A percentile compares a stretch with the other conserved stretches of the same genome.
Conservation (phyloP, 23 tunicate species). For the Aplidium turbinatum region DNA sequence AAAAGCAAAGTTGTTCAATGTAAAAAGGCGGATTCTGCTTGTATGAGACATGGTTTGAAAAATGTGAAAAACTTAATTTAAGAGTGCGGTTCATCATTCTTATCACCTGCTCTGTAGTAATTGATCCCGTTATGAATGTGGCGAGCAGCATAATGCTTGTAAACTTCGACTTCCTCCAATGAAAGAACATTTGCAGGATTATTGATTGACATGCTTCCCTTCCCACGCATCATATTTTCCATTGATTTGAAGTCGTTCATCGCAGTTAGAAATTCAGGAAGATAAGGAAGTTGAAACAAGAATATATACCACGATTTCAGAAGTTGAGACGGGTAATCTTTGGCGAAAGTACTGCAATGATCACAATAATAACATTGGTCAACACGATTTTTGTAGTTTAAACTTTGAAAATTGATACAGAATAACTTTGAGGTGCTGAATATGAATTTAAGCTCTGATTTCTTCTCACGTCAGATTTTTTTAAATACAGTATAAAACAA, state of each 20-base stretch:
- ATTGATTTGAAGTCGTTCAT: constrained; percentile 2
- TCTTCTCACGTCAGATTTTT: too few relatives aligned
- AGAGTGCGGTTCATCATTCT: too few relatives aligned
- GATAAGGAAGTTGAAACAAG: constrained; percentile 66
- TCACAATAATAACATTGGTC: too few relatives aligned
- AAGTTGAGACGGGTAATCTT: constrained; percentile 36
- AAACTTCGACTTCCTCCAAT: constrained; percentile 46
- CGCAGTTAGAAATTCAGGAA: constrained; percentile 49
- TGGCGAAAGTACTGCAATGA: background rate
- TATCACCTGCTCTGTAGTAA: constrained; percentile 83
- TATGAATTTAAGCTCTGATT: too few relatives aligned
- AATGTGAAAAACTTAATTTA: too few relatives aligned
- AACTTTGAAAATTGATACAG: too few relatives aligned
- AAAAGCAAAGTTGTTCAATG: too few relatives aligned
- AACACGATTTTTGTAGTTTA: too few relatives aligned
- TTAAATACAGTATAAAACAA: too few relatives aligned
- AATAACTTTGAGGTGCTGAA: too few relatives aligned
- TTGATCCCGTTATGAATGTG: constrained; percentile 40
- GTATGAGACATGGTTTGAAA: too few relatives aligned
- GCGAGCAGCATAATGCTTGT: constrained; percentile 39
- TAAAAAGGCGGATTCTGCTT: too few relatives aligned
- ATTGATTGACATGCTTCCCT: constrained; percentile 20
- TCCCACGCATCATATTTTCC: background rate
- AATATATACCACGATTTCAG: constrained; percentile 71
- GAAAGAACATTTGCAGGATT: constrained; percentile 20